These are phyloP conservation scores for Numenius arquata DNA, from an alignment of 2,113 vertebrate genomes.

Conservation along the genomic window DNA sequence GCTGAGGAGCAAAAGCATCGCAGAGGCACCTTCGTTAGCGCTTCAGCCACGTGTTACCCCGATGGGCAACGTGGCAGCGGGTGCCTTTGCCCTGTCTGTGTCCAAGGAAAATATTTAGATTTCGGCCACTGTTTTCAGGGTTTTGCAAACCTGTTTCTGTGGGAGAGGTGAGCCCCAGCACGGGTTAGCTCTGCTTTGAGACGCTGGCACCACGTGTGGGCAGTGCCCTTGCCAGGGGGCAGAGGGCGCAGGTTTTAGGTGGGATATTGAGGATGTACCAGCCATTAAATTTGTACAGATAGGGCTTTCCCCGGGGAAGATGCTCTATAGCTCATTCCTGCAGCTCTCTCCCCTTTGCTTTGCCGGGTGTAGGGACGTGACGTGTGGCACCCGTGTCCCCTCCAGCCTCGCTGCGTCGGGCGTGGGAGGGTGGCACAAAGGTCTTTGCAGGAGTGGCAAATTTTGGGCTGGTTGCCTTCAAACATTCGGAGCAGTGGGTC, in stretches of 20 bases:
- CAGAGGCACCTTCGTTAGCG: rapidly evolving
- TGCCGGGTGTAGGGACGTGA: rapidly evolving
- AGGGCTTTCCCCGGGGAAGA: neutral
- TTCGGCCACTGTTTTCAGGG: neutral
- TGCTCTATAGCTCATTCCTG: rapidly evolving
- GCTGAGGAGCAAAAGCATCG: neutral
- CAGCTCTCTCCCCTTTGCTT: rapidly evolving
- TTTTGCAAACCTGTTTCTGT: neutral
- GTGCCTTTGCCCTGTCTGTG: neutral
- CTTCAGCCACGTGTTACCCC: neutral
- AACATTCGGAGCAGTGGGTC: neutral
- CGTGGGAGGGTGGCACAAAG: neutral
- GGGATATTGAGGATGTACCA: neutral
- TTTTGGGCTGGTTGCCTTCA: neutral
- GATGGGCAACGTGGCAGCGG: neutral
- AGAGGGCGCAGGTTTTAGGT: neutral
- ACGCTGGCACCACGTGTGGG: rapidly evolving
- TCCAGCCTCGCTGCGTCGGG: rapidly evolving
- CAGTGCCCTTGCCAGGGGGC: neutral
- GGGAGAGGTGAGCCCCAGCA: neutral
- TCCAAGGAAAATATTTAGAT: neutral
- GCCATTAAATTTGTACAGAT: rapidly evolving
- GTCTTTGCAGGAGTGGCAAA: neutral
- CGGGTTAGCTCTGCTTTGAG: neutral
- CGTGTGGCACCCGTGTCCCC: rapidly evolving